Conservation (phyloP, 1,140 invertebrate genomes). For the Drosophila biarmipes region DNA sequence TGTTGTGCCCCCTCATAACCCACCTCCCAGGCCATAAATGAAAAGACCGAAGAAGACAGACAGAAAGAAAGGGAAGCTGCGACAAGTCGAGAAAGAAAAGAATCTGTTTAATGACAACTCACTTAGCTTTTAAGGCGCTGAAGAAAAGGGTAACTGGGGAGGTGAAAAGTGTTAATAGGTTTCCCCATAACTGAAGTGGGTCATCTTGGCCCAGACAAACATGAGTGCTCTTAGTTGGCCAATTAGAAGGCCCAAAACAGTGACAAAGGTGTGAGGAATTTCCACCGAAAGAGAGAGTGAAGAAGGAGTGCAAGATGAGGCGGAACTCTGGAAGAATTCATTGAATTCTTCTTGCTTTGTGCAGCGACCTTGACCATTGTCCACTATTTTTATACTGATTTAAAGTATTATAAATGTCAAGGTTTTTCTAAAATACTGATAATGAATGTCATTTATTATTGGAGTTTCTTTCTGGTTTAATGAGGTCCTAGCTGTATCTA, state of each 20-base stretch:
- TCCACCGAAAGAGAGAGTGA: conserved; percentile 28
- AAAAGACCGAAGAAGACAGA: conserved; percentile 1
- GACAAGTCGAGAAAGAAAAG: conserved; percentile 30
- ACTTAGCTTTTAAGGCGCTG: conserved; percentile 26
- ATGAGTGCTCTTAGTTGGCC: conserved; percentile 33
- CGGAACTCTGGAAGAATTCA: background rate
- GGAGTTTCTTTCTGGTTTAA: too few relatives aligned
- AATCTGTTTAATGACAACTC: conserved; percentile 61
- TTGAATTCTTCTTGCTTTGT: background rate
- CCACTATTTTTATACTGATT: background rate
- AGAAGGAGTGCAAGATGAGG: background rate
- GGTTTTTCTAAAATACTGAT: too few relatives aligned
- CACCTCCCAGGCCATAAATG: conserved; percentile 1
- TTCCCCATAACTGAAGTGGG: conserved; percentile 74
- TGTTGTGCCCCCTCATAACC: background rate
- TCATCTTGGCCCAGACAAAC: conserved; percentile 67
- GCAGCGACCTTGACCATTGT: conserved; percentile 1
- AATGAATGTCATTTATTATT: too few relatives aligned
- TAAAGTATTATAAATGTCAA: too few relatives aligned
- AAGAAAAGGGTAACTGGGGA: conserved; percentile 22
- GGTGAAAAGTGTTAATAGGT: conserved; percentile 82
- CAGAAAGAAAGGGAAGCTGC: conserved; percentile 1
- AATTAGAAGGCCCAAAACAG: conserved; percentile 53
- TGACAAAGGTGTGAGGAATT: conserved; percentile 1
- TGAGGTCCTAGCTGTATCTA: too few relatives aligned